Percentiles rank a stretch among this genome's conserved stretches.
phyloP scores from a whole-genome alignment of 2,888 invertebrate genomes.

The Aporophyla lueneburgensis region DNA sequence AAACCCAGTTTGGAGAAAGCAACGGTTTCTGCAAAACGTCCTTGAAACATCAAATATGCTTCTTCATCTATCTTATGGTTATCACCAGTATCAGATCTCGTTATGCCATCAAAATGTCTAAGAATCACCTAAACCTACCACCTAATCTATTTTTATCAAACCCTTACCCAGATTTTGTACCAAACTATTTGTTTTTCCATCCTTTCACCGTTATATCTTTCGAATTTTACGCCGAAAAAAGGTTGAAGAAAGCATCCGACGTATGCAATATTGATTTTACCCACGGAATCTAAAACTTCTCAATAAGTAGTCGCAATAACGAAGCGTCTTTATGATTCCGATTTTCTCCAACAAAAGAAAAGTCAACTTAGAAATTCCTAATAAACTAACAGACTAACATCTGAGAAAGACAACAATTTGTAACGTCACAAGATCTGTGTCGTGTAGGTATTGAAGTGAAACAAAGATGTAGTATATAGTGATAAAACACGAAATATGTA shows the following conservation, averaged over 20 bases:
- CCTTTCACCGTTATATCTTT: not conserved
- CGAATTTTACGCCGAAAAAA: not conserved
- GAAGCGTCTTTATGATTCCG: constrained; percentile 27
- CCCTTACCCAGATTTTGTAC: not conserved
- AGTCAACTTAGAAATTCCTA: not conserved
- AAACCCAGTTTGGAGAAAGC: not conserved
- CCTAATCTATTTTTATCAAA: not conserved
- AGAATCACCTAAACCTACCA: not conserved
- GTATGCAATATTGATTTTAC: constrained; percentile 56
- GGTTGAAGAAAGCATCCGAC: not conserved
- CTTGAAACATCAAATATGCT: not conserved
- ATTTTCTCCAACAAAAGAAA: constrained; percentile 14
- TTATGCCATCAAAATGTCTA: too few species aligned
- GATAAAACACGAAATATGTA: constrained; percentile 82
- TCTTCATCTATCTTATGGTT: not conserved
- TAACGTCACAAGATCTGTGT: constrained; percentile 59
- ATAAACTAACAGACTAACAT: constrained; percentile 4
- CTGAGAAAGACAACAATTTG: constrained; percentile 23
- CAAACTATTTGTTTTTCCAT: not conserved
- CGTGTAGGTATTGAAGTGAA: constrained; percentile 66
- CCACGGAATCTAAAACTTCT: constrained; percentile 3
- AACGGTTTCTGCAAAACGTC: not conserved
- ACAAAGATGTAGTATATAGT: constrained; percentile 77
- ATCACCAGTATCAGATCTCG: not conserved
- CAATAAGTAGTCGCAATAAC: constrained; percentile 36